Conservation (phyloP, 2,888 invertebrate species). For the Sepioteuthis lessoniana region DNA sequence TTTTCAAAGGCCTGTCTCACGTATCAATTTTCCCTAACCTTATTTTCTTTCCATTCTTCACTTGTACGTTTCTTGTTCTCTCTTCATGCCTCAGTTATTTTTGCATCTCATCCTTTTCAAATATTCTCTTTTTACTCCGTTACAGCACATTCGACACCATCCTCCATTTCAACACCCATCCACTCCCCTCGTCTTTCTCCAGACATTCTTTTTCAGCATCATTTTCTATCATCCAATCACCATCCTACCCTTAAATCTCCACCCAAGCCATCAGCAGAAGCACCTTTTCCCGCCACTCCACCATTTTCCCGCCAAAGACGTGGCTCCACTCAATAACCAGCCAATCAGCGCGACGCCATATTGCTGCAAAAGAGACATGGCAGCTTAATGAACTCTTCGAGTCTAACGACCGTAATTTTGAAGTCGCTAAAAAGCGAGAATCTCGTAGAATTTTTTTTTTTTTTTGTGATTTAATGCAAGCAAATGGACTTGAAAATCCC, state of each 20-base stretch:
- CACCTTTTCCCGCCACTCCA: neutral
- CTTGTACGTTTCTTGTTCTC: neutral
- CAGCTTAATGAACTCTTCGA: neutral
- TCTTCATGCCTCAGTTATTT: neutral
- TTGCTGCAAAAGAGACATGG: constrained; percentile 4
- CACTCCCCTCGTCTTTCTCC: neutral
- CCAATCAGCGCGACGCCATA: constrained; percentile 15
- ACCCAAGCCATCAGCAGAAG: neutral
- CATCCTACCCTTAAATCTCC: neutral
- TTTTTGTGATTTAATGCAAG: neutral
- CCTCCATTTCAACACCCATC: neutral
- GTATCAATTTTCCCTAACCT: neutral
- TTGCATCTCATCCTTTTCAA: neutral
- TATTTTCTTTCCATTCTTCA: neutral
- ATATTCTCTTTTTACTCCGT: neutral
- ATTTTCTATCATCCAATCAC: neutral
- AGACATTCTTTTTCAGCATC: constrained; percentile 4
- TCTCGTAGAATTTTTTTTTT: neutral
- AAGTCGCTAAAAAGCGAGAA: constrained; percentile 6
- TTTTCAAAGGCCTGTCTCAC: neutral
- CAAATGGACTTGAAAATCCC: neutral
- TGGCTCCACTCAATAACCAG: too few species aligned
- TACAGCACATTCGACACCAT: neutral
- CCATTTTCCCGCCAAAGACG: neutral
- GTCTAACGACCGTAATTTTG: constrained; percentile 33